Evolutionary conservation across 2,113 vertebrate genomes (phyloP), one percentile per base, ranked within the genome.

Genomic region (Prochilodus magdalenae): DNA sequence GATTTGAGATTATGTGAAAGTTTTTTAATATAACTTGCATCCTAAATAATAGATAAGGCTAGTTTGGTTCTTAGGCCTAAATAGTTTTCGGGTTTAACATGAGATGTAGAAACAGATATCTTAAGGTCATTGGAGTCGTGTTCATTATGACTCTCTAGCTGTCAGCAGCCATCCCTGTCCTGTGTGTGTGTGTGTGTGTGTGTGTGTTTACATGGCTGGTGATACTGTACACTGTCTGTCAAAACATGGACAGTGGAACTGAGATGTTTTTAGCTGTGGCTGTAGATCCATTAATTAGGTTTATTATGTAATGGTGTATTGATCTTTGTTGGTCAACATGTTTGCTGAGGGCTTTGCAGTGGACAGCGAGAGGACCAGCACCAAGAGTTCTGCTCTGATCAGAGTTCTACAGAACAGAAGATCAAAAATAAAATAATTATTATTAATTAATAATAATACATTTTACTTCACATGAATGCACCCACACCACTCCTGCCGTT

Each of bases 251-350:
- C 77, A 69, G 65, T 63, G 47, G 62, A 33, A 80, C 40, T n/a
- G 30, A 71, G 57, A 71, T 87, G 77, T 65, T 57, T 72, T 78
- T 44, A 73, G 73, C 67, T 26, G 33, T 33, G 69, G 47, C 66
- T 59, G 57, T 73, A 12, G 55, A 73, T 87, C 62, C 47, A 78
- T 81, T 81, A 83, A 83, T 87, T 83, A 87, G 81, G 74, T 51
- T 44, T 49, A 70, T 85, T 75, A 75, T 81, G 79, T 87, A 87
- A 85, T 85, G 77, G 53, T 7, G 40, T 73, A 85, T 85, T 77
- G 83, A 85, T 87, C 85, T 80, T 80, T 87, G 59, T 73, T 87
- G 29, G 76, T 85, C 76, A 81, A 77, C 74, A 73, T 27, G 49
- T 66, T 78, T 62, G 33, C 18, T 69, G 53, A 72, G 63, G 53